Base-by-base conservation (phyloP, 2,888 invertebrate species). In the Cacoxenus indagator region DNA sequence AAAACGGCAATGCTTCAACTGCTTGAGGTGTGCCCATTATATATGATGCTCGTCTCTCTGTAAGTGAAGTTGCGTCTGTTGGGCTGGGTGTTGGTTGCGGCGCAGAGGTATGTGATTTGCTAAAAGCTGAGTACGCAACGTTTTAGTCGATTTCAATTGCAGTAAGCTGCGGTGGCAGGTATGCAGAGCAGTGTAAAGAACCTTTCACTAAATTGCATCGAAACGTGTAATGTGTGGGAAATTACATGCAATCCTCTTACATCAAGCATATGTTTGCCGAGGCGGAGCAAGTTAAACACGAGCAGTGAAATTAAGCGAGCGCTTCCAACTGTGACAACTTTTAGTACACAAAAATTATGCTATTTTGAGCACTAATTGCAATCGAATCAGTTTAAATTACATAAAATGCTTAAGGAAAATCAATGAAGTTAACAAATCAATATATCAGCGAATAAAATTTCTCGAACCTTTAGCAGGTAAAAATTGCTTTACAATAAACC, bases 171-270 rank as follows among this genome's bases (percentile, higher is more conserved):
- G 3, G 17, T 1, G 8, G 5, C 22, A 51, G 22, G 4, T 51
- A 4, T 37, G 37, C 37, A 8, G 37, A 2, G 14, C 37, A 14
- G 37, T n/a, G n/a, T 2, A 8, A 37, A 11, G 37, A 37, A 37
- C 17, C 22, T 51, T 51, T 51, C 11, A 27, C 55, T n/a, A 55
- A 55, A 55, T 55, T 55, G 55, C 55, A 27, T 55, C 9, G 14
- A 55, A 55, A 27, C 19, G 27, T 55, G 55, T 55, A 51, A 22
- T 55, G 55, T 55, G 55, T 26, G 27, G 14, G 55, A 27, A 27
- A 55, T 27, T n/a, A 24, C 55, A 27, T 55, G 55, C 55, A 24
- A 55, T 22, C 51, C 51, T 17, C 51, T 51, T 51, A 51, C 3
- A 22, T 17, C 9, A 19, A 6, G 51, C 51, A 51, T 22, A 51